Conservation (phyloP, 1,140 invertebrate species). For the Phymorhynchus buccinoides region DNA sequence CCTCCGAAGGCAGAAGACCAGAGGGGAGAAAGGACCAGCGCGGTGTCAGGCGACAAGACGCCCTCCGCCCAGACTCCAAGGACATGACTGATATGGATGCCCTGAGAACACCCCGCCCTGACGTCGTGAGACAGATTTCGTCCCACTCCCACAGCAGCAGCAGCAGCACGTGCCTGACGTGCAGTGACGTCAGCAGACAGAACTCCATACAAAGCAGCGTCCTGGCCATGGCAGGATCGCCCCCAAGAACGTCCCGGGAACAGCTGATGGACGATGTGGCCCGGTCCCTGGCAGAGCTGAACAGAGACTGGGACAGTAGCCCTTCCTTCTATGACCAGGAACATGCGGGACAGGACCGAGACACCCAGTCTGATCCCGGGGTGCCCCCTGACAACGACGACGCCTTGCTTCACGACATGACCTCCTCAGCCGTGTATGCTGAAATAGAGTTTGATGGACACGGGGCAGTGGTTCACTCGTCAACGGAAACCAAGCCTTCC, state of each 20-base stretch:
- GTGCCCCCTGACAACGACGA: neutral
- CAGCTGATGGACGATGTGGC: conserved; percentile 1
- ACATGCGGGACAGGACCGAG: neutral
- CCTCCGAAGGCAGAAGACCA: neutral
- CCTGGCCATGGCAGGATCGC: conserved; percentile 20
- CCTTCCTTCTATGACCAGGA: neutral
- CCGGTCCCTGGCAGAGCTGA: neutral
- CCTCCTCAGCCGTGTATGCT: neutral
- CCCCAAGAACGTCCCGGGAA: neutral
- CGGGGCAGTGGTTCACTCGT: neutral
- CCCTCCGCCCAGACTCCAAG: neutral
- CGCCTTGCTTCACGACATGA: neutral
- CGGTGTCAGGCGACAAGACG: neutral
- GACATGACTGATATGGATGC: neutral
- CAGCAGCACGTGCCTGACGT: neutral
- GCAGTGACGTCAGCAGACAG: conserved; percentile 19
- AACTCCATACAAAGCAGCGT: conserved; percentile 28
- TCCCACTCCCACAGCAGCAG: neutral
- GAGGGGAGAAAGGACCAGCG: neutral
- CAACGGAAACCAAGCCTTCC: neutral
- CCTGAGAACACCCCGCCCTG: neutral
- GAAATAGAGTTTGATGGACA: conserved; percentile 6
- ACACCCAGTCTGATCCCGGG: neutral
- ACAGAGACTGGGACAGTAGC: neutral
- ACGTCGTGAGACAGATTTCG: neutral